Evolutionary conservation across 35 echinoderm and acorn worm species (phyloP), one percentile per base, ranked within the genome.

Genomic region (Anneissia japonica): DNA sequence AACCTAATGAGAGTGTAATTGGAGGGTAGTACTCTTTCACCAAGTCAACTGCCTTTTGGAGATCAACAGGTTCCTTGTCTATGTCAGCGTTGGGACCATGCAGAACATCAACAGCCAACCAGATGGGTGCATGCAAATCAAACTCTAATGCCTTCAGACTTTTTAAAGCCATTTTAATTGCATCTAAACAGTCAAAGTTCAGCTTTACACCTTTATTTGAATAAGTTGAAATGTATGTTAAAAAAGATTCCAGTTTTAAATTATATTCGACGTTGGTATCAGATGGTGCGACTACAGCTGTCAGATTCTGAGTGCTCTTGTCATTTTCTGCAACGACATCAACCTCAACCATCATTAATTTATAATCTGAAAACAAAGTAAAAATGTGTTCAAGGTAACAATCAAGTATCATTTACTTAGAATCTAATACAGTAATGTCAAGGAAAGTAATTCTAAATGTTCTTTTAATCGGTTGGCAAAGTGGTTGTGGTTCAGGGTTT

Each of bases 151-250:
- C 30, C 34, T 85, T 88, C 30, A 97, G 46, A 5, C 55, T 80
- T 11, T 89, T 80, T 32, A 97, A 46, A 79, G 82, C 86, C 46
- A 82, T 29, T 55, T 55, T 56, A 2, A 89, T 26, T 17, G 85
- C 37, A 31, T 93, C 84, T 21, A 84, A 75, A 38, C 85, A 83
- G n/a, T 43, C 38, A 39, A 93, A 84, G 35, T 93, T 97, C 17
- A 97, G 37, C 73, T 91, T 85, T 0, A 91, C 73, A 0, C 91
- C 95, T 77, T 97, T 97, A 77, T 97, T 97, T 13, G 95, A 93
- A 40, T 88, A 97, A 30, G 14, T 86, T 12, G 95, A 79, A 3
- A 97, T 34, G 79, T 88, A 91, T 16, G 85, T 85, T 21, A 97
- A 77, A 34, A 85, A 97, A 29, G 84, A 80, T 4, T 55, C 26